A percentile compares a stretch with the other conserved stretches of the same genome.
phyloP scores from a whole-genome alignment of 1,140 invertebrate species.

The Arctopsyche grandis region DNA sequence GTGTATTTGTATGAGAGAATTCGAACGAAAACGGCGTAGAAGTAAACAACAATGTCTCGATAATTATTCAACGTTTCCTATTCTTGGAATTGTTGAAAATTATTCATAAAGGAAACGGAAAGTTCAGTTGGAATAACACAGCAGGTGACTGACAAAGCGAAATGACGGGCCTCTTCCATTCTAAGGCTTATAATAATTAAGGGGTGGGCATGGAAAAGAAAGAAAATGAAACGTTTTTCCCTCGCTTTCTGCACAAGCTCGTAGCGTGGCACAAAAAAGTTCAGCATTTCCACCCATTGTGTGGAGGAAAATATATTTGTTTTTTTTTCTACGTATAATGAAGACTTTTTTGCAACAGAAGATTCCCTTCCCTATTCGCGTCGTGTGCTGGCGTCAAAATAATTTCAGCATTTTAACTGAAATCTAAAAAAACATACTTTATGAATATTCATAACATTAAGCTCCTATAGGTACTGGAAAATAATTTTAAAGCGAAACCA shows the following conservation, averaged over 20 bases:
- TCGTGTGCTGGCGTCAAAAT: constrained; percentile 14
- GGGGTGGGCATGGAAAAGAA: constrained; percentile 13
- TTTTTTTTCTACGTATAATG: constrained; percentile 15
- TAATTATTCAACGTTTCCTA: constrained; percentile 43
- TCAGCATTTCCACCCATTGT: constrained; percentile 5
- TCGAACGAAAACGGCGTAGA: not conserved
- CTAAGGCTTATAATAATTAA: constrained; percentile 45
- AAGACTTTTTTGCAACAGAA: constrained; percentile 16
- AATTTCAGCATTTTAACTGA: not conserved
- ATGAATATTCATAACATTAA: not conserved
- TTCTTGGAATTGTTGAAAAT: constrained; percentile 43
- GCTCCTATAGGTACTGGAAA: no score
- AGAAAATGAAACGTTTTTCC: constrained; percentile 31
- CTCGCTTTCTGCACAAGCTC: constrained; percentile 4
- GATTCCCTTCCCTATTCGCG: not conserved
- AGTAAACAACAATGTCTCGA: constrained; percentile 30
- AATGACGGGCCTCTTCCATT: constrained; percentile 35
- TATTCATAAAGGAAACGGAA: constrained; percentile 50
- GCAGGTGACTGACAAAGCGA: constrained; percentile 46
- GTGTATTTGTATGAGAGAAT: no score
- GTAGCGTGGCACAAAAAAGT: not conserved
- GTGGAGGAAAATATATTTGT: not conserved
- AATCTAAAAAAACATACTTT: not conserved
- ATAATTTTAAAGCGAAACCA: no score
- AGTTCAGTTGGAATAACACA: constrained; percentile 51